Percentiles rank a stretch among this genome's conserved stretches.
These are phyloP conservation scores for Lycopodina hypogea DNA, from an alignment of 37 sponge, comb jelly and placozoan species.

Conservation along the genomic window DNA sequence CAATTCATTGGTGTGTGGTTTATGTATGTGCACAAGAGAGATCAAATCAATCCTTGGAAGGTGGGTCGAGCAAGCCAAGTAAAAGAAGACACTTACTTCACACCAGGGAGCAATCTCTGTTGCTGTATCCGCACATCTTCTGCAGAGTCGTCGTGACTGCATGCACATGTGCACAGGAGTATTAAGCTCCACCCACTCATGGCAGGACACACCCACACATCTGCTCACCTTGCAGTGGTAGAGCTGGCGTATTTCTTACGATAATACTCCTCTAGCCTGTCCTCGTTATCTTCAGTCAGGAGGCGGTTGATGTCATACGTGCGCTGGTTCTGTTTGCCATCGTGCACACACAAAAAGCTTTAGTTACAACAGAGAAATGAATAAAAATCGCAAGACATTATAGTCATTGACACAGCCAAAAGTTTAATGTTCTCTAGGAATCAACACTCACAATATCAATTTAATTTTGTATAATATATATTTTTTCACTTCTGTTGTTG, in stretches of 20 bases:
- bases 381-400: too few relatives aligned
- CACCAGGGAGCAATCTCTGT: conserved; percentile 91
- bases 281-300: conserved; percentile 58
- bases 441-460: too few relatives aligned
- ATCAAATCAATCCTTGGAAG: too few relatives aligned
- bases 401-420: too few relatives aligned
- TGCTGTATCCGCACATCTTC: conserved; percentile 79
- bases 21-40: too few relatives aligned
- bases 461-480: too few relatives aligned
- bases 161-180: conserved; percentile 2
- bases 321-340: conserved; percentile 22
- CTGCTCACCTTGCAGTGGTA: conserved; percentile 42
- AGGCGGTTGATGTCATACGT: conserved; percentile 56
- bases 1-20: too few relatives aligned
- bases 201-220: background rate
- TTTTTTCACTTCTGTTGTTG: too few relatives aligned
- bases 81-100: conserved; percentile 58
- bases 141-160: conserved; percentile 63
- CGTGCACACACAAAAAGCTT: background rate
- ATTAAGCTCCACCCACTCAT: too few relatives aligned
- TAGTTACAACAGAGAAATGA: background rate
- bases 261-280: conserved; percentile 77
- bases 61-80: too few relatives aligned
- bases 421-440: too few relatives aligned
- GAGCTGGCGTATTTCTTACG: conserved; percentile 76